These are phyloP conservation scores for Fragum sueziense DNA, from an alignment of 2,888 invertebrate genomes.

Conservation along the genomic window DNA sequence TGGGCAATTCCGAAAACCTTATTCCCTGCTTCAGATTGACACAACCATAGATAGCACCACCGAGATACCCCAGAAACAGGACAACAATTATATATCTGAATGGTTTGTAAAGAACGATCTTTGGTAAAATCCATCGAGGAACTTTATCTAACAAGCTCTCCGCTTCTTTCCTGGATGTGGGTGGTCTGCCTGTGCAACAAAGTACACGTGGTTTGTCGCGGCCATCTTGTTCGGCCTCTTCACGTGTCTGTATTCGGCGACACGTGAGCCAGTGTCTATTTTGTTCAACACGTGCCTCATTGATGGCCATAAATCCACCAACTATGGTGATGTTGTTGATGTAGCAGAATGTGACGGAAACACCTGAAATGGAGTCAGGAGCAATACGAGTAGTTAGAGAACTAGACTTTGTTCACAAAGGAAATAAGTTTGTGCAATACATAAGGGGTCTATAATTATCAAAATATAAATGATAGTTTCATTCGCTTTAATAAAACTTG, in stretches of 20 bases:
- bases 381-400: no score
- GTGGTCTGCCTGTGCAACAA: constrained; percentile 43
- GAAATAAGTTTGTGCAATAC: no score
- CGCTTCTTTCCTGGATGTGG: constrained; percentile 43
- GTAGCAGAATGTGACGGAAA: constrained; percentile 61
- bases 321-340: constrained; percentile 64
- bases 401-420: no score
- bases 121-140: constrained; percentile 62
- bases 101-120: constrained; percentile 53
- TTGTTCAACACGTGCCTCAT: constrained; percentile 83
- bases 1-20: constrained; percentile 40
- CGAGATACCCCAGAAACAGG: constrained; percentile 64
- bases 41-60: constrained; percentile 46
- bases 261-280: constrained; percentile 45
- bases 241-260: constrained; percentile 22
- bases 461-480: no score
- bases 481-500: no score
- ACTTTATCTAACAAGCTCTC: constrained; percentile 65
- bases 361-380: no score
- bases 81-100: constrained; percentile 57
- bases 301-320: constrained; percentile 56
- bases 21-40: constrained; percentile 56
- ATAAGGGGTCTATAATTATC: no score
- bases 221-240: constrained; percentile 17
- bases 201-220: constrained; percentile 11